Evolutionary conservation across 2,113 vertebrate species (phyloP).

Genomic region (Prolemur simus): DNA sequence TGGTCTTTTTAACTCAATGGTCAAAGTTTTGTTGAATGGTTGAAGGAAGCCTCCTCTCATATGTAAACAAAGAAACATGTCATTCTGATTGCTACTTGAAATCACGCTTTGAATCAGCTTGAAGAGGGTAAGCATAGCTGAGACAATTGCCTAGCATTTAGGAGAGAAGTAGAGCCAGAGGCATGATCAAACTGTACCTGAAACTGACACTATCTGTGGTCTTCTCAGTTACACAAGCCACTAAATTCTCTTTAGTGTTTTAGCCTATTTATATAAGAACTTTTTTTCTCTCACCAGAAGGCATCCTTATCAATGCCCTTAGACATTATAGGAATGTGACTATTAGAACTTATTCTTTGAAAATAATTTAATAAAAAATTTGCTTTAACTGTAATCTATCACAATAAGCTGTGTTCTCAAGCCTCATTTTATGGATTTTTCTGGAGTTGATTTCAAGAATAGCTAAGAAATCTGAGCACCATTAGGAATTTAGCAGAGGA

Average conservation of each 20-base stretch:
- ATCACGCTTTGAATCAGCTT: neutral
- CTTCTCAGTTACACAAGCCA: neutral
- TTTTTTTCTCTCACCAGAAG: slow-evolving; percentile 9
- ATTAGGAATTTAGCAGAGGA: neutral
- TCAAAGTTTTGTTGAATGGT: neutral
- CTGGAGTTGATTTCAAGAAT: neutral
- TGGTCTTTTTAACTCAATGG: neutral
- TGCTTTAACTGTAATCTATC: neutral
- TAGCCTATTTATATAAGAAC: neutral
- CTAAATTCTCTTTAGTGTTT: slow-evolving; percentile 11
- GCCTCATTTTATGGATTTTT: slow-evolving; percentile 2
- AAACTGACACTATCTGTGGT: neutral
- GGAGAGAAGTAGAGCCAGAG: neutral
- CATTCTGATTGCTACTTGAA: neutral
- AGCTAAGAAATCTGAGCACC: slow-evolving; percentile 21
- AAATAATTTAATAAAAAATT: slow-evolving; percentile 39
- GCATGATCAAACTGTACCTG: neutral
- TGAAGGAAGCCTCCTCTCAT: slow-evolving; percentile 20
- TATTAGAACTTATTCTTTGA: neutral
- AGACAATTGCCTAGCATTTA: slow-evolving; percentile 35
- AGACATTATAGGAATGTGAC: neutral
- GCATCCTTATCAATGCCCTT: neutral
- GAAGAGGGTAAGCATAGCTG: neutral
- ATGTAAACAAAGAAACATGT: neutral
- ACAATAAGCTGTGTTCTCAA: neutral